A percentile compares a stretch with the other conserved stretches of the same genome.
Evolutionary conservation across 1,140 invertebrate genomes (phyloP).

Genomic region (Psix sp.): DNA sequence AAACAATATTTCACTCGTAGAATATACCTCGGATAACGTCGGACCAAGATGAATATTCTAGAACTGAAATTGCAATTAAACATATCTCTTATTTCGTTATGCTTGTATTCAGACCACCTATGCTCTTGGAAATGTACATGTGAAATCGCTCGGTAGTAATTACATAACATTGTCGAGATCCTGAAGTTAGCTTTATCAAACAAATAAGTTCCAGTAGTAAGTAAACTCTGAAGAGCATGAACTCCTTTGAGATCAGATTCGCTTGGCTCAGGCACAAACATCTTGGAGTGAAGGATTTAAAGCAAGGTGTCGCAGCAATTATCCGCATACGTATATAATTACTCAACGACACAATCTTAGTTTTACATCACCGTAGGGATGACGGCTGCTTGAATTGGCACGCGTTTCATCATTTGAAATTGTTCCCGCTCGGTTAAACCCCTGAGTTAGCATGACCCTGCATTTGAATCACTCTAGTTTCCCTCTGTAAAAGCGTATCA

Average conservation of each 20-base stretch:
- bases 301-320: conserved; percentile 60
- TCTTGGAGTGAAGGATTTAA: conserved; percentile 36
- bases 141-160: conserved; percentile 17
- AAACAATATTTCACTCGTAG: too few species aligned
- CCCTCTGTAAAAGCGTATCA: conserved; percentile 14
- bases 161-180: conserved; percentile 10
- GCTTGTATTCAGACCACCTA: neutral
- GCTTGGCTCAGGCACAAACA: conserved; percentile 13
- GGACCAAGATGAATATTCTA: too few species aligned
- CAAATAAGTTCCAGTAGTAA: conserved; percentile 32
- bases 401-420: conserved; percentile 62
- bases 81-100: too few species aligned
- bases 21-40: too few species aligned
- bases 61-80: neutral
- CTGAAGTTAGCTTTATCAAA: conserved; percentile 26
- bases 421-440: conserved; percentile 64
- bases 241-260: conserved; percentile 37
- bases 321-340: conserved; percentile 65
- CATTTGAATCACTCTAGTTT: conserved; percentile 30
- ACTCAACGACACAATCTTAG: conserved; percentile 59
- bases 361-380: conserved; percentile 57
- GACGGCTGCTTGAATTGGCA: conserved; percentile 48
- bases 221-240: conserved; percentile 16
- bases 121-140: neutral
- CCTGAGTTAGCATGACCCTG: conserved; percentile 33